phyloP scores from a whole-genome alignment of 2,888 invertebrate species.

The Bellardia bayeri region DNA sequence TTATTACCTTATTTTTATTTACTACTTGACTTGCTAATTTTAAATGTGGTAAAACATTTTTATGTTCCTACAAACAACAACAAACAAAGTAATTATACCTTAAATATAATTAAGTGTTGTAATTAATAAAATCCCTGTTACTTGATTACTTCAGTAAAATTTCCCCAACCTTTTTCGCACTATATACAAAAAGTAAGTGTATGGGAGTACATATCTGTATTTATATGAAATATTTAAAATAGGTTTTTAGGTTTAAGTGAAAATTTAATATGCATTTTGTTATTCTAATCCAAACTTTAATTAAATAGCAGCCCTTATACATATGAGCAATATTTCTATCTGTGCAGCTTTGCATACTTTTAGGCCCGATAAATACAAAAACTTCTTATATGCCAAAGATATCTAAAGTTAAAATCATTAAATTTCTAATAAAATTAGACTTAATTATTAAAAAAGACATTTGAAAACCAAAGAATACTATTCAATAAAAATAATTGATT shows the following conservation, averaged over 20 bases:
- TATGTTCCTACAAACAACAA: neutral
- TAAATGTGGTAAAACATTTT: neutral
- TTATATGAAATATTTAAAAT: too few species aligned
- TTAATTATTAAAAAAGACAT: neutral
- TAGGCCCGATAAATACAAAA: neutral
- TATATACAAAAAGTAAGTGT: too few species aligned
- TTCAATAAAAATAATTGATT: neutral
- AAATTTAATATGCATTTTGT: too few species aligned
- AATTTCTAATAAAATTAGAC: too few species aligned
- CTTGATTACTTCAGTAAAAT: neutral
- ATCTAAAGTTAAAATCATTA: neutral
- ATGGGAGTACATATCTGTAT: too few species aligned
- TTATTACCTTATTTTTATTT: neutral
- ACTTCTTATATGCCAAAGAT: neutral
- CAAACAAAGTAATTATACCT: neutral
- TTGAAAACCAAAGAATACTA: neutral
- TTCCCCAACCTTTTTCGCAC: too few species aligned
- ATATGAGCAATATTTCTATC: too few species aligned
- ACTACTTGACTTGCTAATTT: neutral
- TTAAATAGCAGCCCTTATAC: too few species aligned
- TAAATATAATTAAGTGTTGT: conserved; percentile 43
- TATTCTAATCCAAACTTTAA: too few species aligned
- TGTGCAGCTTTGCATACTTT: neutral
- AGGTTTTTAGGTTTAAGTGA: too few species aligned
- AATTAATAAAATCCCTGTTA: conserved; percentile 34